Conservation (phyloP, 1,140 invertebrate genomes). For the Harlomillsia oculata region DNA sequence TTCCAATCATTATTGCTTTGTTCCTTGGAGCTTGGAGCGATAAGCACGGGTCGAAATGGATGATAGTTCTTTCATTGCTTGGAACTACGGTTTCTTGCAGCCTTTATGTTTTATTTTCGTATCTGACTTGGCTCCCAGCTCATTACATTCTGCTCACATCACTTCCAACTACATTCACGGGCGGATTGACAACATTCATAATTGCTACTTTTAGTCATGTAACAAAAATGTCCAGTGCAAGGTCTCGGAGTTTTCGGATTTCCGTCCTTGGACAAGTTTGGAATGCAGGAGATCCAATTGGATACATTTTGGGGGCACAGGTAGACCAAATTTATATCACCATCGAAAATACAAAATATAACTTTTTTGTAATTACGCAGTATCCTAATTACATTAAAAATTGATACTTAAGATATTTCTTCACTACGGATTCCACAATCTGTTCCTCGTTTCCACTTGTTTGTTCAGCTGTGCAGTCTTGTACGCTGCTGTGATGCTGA, state of each 20-base stretch:
- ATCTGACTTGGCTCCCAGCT: not conserved
- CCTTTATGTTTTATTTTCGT: not conserved
- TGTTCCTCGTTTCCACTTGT: too few relatives aligned
- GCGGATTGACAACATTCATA: not conserved
- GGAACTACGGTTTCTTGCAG: not conserved
- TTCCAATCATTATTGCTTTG: not conserved
- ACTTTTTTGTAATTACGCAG: too few relatives aligned
- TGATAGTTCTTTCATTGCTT: not conserved
- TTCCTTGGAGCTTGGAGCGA: slow-evolving; percentile 1
- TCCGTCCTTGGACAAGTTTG: not conserved
- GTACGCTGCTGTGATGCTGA: too few relatives aligned
- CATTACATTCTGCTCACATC: not conserved
- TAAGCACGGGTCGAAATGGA: not conserved
- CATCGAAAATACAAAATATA: too few relatives aligned
- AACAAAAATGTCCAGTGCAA: not conserved
- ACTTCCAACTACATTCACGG: slow-evolving; percentile 1
- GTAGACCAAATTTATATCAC: not conserved
- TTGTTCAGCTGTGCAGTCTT: too few relatives aligned
- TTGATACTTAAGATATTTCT: too few relatives aligned
- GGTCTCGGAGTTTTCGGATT: not conserved
- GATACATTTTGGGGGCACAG: not conserved
- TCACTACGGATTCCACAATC: too few relatives aligned
- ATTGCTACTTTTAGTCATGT: not conserved
- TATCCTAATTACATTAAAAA: too few relatives aligned
- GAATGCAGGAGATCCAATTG: slow-evolving; percentile 3